phyloP scores from a whole-genome alignment of 2,888 invertebrate genomes.

The Drosophila stalkeri region DNA sequence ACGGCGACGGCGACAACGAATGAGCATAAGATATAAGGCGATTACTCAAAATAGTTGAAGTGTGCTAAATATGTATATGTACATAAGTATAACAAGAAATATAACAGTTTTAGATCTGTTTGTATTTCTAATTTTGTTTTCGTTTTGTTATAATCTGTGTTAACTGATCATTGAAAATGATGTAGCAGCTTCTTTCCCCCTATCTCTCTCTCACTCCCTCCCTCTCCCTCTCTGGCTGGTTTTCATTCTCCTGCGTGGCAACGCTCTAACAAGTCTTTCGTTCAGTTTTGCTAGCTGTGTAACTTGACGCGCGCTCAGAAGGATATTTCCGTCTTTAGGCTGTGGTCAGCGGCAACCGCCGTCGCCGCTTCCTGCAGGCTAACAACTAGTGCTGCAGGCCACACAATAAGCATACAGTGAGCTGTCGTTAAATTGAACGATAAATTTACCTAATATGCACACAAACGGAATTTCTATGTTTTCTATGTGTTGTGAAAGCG shows the following conservation, averaged over 20 bases:
- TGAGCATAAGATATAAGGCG: neutral
- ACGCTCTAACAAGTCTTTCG: neutral
- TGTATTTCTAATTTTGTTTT: neutral
- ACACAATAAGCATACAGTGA: slow-evolving; percentile 13
- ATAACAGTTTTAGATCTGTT: neutral
- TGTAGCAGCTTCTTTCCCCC: neutral
- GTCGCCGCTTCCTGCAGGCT: slow-evolving; percentile 30
- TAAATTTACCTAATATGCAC: neutral
- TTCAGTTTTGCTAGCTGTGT: slow-evolving; percentile 7
- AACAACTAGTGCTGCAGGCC: neutral
- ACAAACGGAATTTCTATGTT: slow-evolving; percentile 13
- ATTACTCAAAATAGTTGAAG: slow-evolving; percentile 8
- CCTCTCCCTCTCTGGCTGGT: neutral
- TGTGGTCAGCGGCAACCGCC: slow-evolving; percentile 39
- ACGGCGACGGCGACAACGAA: neutral
- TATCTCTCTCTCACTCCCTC: neutral
- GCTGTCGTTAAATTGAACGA: neutral
- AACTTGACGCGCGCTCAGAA: slow-evolving; percentile 32
- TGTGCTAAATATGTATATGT: slow-evolving; percentile 7
- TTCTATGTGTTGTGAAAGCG: slow-evolving; percentile 14
- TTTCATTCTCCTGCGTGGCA: slow-evolving; percentile 9
- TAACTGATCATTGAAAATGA: slow-evolving; percentile 1
- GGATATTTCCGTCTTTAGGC: slow-evolving; percentile 43
- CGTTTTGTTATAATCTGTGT: neutral
- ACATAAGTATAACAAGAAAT: neutral